phyloP scores from a whole-genome alignment of 1,140 invertebrate genomes.

The Nasonia longicornis region DNA sequence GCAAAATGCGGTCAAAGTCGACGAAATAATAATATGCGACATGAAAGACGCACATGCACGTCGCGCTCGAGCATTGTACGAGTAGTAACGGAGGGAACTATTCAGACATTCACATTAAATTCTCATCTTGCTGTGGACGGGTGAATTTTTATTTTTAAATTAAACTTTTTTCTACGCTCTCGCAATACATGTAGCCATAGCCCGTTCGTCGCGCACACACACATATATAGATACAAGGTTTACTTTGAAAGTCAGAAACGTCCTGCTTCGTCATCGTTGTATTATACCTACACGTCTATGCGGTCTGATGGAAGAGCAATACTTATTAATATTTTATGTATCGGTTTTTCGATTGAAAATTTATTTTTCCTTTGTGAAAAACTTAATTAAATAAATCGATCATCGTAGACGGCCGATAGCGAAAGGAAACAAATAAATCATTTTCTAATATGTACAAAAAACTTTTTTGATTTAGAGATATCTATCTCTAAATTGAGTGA shows the following conservation, averaged over 20 bases:
- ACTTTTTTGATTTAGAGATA: too few relatives aligned
- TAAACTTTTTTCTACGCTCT: neutral
- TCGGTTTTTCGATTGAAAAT: neutral
- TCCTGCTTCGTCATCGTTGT: neutral
- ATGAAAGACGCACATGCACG: neutral
- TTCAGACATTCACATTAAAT: neutral
- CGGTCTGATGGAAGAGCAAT: too few relatives aligned
- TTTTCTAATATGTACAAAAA: too few relatives aligned
- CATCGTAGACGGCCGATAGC: too few relatives aligned
- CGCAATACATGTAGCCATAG: neutral
- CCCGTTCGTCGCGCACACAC: neutral
- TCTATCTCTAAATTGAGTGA: too few relatives aligned
- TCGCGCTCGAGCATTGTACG: neutral
- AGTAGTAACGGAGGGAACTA: neutral
- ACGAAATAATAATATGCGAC: neutral
- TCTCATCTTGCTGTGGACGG: neutral
- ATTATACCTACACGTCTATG: too few relatives aligned
- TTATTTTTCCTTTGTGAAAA: too few relatives aligned
- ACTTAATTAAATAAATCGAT: neutral
- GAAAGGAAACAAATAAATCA: too few relatives aligned
- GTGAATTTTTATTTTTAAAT: neutral
- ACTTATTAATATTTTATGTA: neutral
- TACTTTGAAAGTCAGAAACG: neutral
- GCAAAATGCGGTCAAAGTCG: constrained; percentile 4
- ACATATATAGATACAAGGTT: neutral